Conservation (phyloP, 2,797 vertebrate species). For the Florisuga fusca region DNA sequence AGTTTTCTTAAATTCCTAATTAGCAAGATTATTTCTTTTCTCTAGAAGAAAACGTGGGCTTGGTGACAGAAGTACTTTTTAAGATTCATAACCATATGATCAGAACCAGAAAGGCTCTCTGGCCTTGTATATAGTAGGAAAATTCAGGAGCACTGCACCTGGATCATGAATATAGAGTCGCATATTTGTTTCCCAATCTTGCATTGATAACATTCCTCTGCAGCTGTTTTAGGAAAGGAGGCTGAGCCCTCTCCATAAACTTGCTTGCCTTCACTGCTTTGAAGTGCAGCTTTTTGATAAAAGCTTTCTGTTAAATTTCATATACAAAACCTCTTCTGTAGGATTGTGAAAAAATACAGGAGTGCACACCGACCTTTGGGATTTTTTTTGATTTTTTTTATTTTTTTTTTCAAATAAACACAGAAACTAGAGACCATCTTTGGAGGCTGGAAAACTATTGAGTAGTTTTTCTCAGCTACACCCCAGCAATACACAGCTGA, state of each 20-base stretch:
- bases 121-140: background rate
- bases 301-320: background rate
- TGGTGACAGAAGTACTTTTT: background rate
- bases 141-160: background rate
- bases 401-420: background rate
- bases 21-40: constrained; percentile 29
- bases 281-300: background rate
- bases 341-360: background rate
- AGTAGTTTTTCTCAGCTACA: background rate
- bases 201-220: constrained; percentile 11
- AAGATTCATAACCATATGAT: background rate
- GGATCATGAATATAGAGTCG: background rate
- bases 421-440: background rate
- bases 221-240: background rate
- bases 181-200: background rate
- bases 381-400: background rate
- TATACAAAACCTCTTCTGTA: background rate
- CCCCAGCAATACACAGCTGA: background rate
- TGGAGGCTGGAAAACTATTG: background rate
- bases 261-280: background rate
- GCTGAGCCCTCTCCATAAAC: background rate
- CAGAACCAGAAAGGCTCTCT: background rate
- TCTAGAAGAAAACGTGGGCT: background rate
- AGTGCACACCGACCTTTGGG: background rate
- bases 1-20: constrained; percentile 40